Base-by-base conservation (phyloP, 2,888 invertebrate species). In the Cyclophora albipunctata region DNA sequence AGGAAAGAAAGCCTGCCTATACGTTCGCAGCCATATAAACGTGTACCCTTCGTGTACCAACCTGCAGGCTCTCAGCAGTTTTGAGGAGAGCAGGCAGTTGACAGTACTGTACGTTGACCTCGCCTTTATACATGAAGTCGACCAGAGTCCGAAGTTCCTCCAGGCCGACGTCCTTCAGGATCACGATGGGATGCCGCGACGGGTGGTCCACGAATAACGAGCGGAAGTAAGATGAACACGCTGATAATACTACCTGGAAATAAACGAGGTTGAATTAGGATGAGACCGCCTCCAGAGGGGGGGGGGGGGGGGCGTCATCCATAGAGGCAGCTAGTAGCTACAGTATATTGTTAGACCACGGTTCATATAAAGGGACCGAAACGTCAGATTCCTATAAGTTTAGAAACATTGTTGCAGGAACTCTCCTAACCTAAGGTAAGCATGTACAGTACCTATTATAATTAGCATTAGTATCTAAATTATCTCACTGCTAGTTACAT, bases 91-190 rank as follows among this genome's bases (percentile, higher is more conserved):
- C 95, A 81, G 95, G 95, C 80, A 96, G 91, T 90, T 96, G 95
- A 90, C 96, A 96, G 88, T 96, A 96, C 90, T 96, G 95, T 78
- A 97, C 96, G 93, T 96, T 96, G 73, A 97, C 96, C 90, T 97
- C 96, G 77, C 96, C 96, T 89, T 96, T 95, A 92, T 97, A 97
- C 96, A 97, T 97, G 93, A 96, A 97, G 92, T 96, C 96, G 82
- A 97, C 94, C 79, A 97, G 93, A 67, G 96, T 96, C 83, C 96
- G 92, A 77, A 97, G 91, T 90, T 96, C 96, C 79, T 94, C 91
- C 85, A 96, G 94, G 76, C 95, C 94, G 79, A 96, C 96, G 95
- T 97, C 96, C 90, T 96, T 96, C 74, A 97, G 92, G 84, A 97
- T 96, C 84, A 97, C 96, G 82, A 97, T 97, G 73, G 96, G 96